Percentiles rank a stretch among this genome's conserved stretches.
Conservation (phyloP, 1,140 invertebrate species). For the Leptopilina boulardi region DNA sequence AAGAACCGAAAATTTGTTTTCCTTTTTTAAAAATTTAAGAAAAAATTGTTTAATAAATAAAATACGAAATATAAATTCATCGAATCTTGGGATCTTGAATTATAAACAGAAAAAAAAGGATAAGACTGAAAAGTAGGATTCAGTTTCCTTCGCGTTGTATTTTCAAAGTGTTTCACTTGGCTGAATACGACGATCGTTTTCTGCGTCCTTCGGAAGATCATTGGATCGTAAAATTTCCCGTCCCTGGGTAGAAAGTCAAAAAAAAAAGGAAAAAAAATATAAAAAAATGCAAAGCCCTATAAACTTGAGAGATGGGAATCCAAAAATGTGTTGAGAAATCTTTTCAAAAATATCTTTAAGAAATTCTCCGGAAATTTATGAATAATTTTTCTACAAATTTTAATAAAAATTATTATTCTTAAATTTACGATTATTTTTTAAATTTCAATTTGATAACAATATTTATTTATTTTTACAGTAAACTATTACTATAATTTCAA, state of each 20-base stretch:
- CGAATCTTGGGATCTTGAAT: neutral
- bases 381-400: no score
- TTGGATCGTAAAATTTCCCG: constrained; percentile 22
- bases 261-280: neutral
- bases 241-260: neutral
- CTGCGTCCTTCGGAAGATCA: constrained; percentile 4
- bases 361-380: neutral
- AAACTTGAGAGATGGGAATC: neutral
- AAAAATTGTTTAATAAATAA: neutral
- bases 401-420: no score
- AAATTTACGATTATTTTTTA: no score
- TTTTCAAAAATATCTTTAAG: neutral
- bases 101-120: neutral
- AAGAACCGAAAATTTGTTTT: no score
- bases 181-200: neutral
- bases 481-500: no score
- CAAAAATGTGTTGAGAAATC: neutral
- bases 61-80: neutral
- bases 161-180: constrained; percentile 20
- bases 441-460: no score
- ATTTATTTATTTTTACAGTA: no score
- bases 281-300: neutral
- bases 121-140: neutral
- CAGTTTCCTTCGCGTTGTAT: constrained; percentile 12
- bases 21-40: neutral